Evolutionary conservation across 92 coral and sea anemone species (phyloP).

Genomic region (Heliopora coerulea): DNA sequence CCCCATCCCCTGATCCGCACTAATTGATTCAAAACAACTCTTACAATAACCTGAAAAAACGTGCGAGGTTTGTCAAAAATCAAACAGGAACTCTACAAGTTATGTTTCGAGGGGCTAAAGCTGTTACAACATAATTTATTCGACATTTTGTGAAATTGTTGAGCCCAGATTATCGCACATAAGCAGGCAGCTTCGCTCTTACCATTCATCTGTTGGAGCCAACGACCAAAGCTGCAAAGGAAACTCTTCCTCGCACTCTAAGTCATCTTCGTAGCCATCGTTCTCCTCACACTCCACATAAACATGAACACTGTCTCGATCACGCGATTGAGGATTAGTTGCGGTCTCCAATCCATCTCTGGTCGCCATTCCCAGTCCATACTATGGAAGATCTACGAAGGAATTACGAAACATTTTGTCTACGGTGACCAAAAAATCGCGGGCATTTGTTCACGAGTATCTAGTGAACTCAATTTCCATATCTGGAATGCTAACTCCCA

Average conservation of each 20-base stretch:
- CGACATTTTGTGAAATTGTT: too few species aligned
- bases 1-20: neutral
- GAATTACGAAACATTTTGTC: constrained; percentile 10
- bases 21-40: neutral
- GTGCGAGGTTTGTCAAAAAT: neutral
- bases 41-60: neutral
- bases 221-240: constrained; percentile 18
- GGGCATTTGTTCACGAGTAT: neutral
- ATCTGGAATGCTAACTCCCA: too few species aligned
- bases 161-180: too few species aligned
- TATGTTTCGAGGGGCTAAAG: neutral
- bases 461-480: too few species aligned
- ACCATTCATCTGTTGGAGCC: constrained; percentile 42
- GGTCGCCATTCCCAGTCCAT: constrained; percentile 7
- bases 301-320: constrained; percentile 39
- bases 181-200: neutral
- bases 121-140: neutral
- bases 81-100: neutral
- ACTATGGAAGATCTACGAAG: neutral
- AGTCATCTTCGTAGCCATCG: constrained; percentile 41
- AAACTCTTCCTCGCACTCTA: constrained; percentile 25
- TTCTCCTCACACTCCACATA: constrained; percentile 45
- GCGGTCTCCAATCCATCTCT: neutral
- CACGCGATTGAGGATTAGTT: neutral
- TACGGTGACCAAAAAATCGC: neutral